Conservation (phyloP, 2,888 invertebrate species). For the Cyrtodaria siliqua region DNA sequence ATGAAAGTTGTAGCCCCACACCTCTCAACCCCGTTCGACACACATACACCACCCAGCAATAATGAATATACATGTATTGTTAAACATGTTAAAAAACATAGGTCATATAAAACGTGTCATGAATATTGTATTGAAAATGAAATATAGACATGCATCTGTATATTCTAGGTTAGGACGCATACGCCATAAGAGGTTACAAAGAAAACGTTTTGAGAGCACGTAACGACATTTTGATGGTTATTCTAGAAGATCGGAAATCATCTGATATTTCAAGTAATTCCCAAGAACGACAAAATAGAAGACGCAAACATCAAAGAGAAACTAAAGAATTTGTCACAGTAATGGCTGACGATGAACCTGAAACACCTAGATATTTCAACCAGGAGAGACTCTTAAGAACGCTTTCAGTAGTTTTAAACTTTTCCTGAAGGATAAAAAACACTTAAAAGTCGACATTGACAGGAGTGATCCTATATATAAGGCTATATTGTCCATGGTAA, state of each 20-base stretch:
- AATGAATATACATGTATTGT: too few species aligned
- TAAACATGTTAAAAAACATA: too few species aligned
- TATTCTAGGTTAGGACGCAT: constrained; percentile 20
- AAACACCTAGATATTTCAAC: constrained; percentile 36
- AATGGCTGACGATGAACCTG: constrained; percentile 46
- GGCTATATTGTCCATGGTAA: constrained; percentile 61
- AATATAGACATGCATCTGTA: too few species aligned
- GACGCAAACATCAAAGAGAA: constrained; percentile 23
- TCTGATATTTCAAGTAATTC: background rate
- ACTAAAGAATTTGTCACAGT: constrained; percentile 47
- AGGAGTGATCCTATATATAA: constrained; percentile 29
- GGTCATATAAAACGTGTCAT: too few species aligned
- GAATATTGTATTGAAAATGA: too few species aligned
- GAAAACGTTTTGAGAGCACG: constrained; percentile 23
- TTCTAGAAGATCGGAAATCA: constrained; percentile 13
- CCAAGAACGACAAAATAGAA: background rate
- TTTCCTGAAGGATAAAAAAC: constrained; percentile 9
- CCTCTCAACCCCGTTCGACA: too few species aligned
- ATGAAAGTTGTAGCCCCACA: too few species aligned
- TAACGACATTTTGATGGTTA: constrained; percentile 25
- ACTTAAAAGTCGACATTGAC: constrained; percentile 21
- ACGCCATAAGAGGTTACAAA: constrained; percentile 27
- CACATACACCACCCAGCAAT: too few species aligned
- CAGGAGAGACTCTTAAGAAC: constrained; percentile 14
- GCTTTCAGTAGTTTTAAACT: constrained; percentile 5